Evolutionary conservation across 2,888 invertebrate genomes (phyloP), one percentile per base, ranked within the genome.

Genomic region (Aphrophora alni): DNA sequence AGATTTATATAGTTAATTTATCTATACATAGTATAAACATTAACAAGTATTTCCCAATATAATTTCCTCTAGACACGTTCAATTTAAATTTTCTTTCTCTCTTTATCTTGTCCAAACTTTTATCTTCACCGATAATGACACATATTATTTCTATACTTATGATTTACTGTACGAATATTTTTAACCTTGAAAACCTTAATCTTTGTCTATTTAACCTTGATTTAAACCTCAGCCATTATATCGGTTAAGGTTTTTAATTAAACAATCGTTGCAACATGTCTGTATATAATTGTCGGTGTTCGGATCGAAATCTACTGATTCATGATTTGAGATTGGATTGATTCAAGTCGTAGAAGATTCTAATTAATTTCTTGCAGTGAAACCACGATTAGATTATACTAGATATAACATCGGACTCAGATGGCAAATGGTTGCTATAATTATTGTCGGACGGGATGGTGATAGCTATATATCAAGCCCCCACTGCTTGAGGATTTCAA

Each of bases 241-340:
- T 4, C 59, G 12, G 59, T 59, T 59, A 59, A 21, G 21, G 59
- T 21, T 59, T 59, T 59, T 59, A 59, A 59, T 21, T n/a, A 59
- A 59, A 59, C 59, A 59, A 59, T 59, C 10, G 59, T 14, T 8
- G 33, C 59, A 2, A 44, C 44, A 44, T 59, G 59, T 12, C 59
- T 59, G 21, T 3, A 14, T 44, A 33, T 33, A 44, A 44, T 44
- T 44, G 44, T 14, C 44, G 2, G 12, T 44, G 59, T 59, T 21
- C 59, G 59, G 59, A 59, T 59, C n/a, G n/a, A 21, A 59, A 59
- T 59, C 59, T 59, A 59, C 59, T 59, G 59, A 59, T 59, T 59
- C 59, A 59, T 59, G 59, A 59, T 59, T 59, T 8, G 21, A 59
- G 59, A 59, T 59, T 59, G 59, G 59, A 59, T 59, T 59, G 59